Conservation (phyloP, 2,797 vertebrate species). For the Gephyroberyx darwinii region DNA sequence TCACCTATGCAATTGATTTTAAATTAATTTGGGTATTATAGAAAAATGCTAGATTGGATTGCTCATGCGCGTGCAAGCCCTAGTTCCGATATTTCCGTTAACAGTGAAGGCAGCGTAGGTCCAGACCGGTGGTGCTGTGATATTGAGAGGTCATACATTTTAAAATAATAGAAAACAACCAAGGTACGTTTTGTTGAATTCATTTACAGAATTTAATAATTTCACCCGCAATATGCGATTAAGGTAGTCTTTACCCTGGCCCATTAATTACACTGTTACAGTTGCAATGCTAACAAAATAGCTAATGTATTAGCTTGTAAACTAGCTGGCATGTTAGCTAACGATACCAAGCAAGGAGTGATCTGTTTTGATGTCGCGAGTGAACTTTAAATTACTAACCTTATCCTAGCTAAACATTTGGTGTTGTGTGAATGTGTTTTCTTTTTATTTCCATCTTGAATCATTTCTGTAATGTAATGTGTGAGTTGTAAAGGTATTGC, state of each 20-base stretch:
- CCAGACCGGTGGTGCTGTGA: slow-evolving; percentile 50
- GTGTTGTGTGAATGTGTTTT: background rate
- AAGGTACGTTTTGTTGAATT: slow-evolving; percentile 43
- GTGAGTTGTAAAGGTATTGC: background rate
- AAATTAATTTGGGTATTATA: too few relatives aligned
- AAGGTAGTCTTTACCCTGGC: rapidly evolving
- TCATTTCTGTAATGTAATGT: background rate
- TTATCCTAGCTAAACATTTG: rapidly evolving
- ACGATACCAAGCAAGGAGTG: background rate
- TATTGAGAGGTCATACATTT: slow-evolving; percentile 78
- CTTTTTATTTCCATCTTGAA: background rate
- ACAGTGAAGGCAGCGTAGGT: slow-evolving; percentile 43
- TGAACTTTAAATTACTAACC: background rate
- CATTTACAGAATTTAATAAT: rapidly evolving
- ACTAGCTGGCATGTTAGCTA: slow-evolving; percentile 18
- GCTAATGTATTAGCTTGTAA: slow-evolving; percentile 47
- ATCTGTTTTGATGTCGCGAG: slow-evolving; percentile 15
- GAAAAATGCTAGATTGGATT: too few relatives aligned
- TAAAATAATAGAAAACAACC: slow-evolving; percentile 4
- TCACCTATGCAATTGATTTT: too few relatives aligned
- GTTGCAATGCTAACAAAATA: background rate
- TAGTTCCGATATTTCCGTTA: background rate
- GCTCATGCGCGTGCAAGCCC: rapidly evolving
- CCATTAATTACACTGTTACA: background rate
- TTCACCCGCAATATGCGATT: background rate